Evolutionary conservation across 2,888 invertebrate genomes (phyloP).

Genomic region (Parapristionchus giblindavisi): DNA sequence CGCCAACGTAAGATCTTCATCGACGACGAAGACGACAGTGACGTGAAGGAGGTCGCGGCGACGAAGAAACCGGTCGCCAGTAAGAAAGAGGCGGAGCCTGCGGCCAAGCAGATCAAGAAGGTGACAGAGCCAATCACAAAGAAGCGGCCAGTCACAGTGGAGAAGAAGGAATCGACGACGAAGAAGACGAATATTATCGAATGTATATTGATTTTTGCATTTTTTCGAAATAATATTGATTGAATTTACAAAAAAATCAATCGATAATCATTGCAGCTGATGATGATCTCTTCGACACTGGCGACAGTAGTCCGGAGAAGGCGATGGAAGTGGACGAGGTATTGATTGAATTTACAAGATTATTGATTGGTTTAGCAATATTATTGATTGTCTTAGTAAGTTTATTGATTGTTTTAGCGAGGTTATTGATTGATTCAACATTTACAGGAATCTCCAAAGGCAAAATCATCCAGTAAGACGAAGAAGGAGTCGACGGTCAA

Average conservation of each 20-base stretch:
- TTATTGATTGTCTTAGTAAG: no score
- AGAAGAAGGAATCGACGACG: background rate
- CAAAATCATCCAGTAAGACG: background rate
- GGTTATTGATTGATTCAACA: background rate
- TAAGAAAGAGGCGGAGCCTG: constrained; percentile 6
- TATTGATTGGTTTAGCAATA: no score
- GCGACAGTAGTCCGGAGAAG: constrained; percentile 19
- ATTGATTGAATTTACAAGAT: no score
- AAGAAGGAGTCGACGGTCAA: constrained; percentile 3
- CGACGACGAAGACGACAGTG: constrained; percentile 18
- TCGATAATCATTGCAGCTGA: constrained; percentile 23
- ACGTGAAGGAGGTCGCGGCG: background rate
- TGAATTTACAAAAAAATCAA: no score
- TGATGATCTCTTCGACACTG: constrained; percentile 28
- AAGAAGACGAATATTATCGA: constrained; percentile 16
- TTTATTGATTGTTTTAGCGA: no score
- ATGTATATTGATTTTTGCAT: no score
- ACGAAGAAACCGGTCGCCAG: constrained; percentile 16
- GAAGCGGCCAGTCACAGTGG: background rate
- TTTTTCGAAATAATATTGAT: no score
- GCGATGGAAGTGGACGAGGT: constrained; percentile 3
- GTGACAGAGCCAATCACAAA: background rate
- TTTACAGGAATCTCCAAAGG: background rate
- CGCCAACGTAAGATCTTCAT: constrained; percentile 36
- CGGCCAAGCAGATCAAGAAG: background rate